Evolutionary conservation across 2,113 vertebrate genomes (phyloP), one percentile per base, ranked within the genome.

Genomic region (Agapornis roseicollis): DNA sequence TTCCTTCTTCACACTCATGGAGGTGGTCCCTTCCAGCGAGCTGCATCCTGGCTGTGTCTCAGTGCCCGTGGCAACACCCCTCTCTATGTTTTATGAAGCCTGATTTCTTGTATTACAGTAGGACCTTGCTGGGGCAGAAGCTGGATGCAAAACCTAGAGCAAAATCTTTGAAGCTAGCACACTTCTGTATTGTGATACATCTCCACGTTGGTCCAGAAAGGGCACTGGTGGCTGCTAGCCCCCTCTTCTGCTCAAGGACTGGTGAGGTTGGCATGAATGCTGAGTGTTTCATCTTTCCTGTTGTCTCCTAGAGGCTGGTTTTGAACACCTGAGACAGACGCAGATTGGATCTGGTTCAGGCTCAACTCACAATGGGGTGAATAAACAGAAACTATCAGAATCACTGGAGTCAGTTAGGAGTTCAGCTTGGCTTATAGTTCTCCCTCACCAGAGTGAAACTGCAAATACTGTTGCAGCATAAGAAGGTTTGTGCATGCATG

Each of bases 401-500:
- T 9, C 41, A 41, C 37, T 39, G 53, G 31, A 78, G 13, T 47
- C 22, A 44, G 31, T 70, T 6, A 49, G 33, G 37, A 68, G 27
- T 73, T 79, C 1, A 2, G 24, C 69, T 85, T 81, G 47, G 33
- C 37, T 80, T 50, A 47, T 4, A 25, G 31, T n/a, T 53, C 33
- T 91, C 9, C 37, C 29, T 41, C 44, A 87, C 29, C 52, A 76
- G 69, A 65, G 35, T 29, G 55, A 68, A 90, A 64, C 39, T 0
- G 0, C 25, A 47, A 60, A n/a, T 15, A 35, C 5, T 52, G 3
- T 29, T 80, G 31, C 4, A 78, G 42, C 28, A 29, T 10, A 42
- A 41, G 49, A 61, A 63, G 29, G 17, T 47, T 64, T 44, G 29
- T 56, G 41, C 10, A 13, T 0, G 3, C 50, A 41, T 0, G 0